phyloP scores from a whole-genome alignment of 2,888 invertebrate species.

The Tinea semifulvella region DNA sequence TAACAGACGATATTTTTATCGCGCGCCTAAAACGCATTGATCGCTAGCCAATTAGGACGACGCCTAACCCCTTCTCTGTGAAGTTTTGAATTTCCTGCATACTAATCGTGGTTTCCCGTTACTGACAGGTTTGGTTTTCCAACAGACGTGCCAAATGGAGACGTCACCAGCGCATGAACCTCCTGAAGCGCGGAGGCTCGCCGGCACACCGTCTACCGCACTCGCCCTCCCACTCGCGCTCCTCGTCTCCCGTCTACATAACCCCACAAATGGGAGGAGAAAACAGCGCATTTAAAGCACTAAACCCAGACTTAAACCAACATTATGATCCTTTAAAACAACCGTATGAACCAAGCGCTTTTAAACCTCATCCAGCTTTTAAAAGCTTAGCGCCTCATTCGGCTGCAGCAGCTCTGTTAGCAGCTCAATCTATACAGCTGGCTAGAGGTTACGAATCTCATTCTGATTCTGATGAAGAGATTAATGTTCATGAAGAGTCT shows the following conservation, averaged over 20 bases:
- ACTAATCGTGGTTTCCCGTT: constrained; percentile 70
- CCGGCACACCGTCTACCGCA: constrained; percentile 67
- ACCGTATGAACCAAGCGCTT: constrained; percentile 48
- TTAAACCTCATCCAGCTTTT: constrained; percentile 70
- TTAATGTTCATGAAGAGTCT: constrained; percentile 84
- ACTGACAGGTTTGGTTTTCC: constrained; percentile 99
- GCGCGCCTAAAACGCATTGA: no score
- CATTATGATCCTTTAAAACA: constrained; percentile 68
- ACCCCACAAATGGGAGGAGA: constrained; percentile 84
- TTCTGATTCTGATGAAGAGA: constrained; percentile 79
- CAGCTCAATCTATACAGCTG: constrained; percentile 56
- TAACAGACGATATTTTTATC: no score
- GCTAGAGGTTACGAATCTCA: constrained; percentile 59
- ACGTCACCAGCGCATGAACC: constrained; percentile 94
- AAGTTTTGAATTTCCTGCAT: constrained; percentile 30
- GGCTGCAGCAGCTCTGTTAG: constrained; percentile 67
- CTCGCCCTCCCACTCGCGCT: constrained; percentile 70
- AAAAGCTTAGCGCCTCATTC: constrained; percentile 77
- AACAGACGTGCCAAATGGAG: constrained; percentile 99
- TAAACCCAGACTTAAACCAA: constrained; percentile 71
- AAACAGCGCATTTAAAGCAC: constrained; percentile 86
- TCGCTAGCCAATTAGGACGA: no score
- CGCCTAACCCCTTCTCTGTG: no score
- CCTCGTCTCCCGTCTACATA: constrained; percentile 68
- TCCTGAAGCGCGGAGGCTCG: constrained; percentile 85